Base-by-base conservation (phyloP, 2,113 vertebrate genomes). In the Dunckerocampus dactyliophorus region DNA sequence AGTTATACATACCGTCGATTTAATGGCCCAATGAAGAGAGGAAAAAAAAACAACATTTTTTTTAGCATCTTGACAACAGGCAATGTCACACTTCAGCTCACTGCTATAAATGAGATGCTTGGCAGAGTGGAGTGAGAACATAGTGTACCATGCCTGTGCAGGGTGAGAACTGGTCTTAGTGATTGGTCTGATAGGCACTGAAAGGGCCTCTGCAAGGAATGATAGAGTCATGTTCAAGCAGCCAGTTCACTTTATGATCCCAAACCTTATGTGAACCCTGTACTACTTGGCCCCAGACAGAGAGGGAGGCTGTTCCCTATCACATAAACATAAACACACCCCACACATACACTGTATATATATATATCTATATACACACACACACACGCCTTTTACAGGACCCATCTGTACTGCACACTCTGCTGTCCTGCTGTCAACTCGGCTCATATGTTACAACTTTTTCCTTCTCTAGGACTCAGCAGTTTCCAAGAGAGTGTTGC, bases 401-500 rank as follows among this genome's bases (percentile, higher is more conserved):
- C 73, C 82, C 85, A 88, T 88, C 85, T 88, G 85, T 78, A 82
- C 15, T 48, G 64, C 85, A 85, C 77, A 83, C 81, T 62, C 69
- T 47, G 54, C 21, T 42, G 34, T 56, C 52, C 79, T 58, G 72
- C 77, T 80, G 84, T 86, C 76, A 63, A 63, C 72, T 75, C 75
- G 24, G 50, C 59, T 77, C 67, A 62, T 56, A 66, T 54, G 43
- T 62, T 74, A 59, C 65, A 65, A 77, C 69, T 80, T 78, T 75
- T 47, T 63, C 61, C 66, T 74, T 83, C 80, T 67, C 63, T 75
- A 92, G 91, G 90, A 74, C 89, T 92, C 78, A 92, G 88, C 88
- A 90, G 84, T 85, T 91, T 92, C 79, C 91, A 92, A 75, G 89
- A 92, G 85, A 92, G 90, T 19, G 90, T 92, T 62, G 91, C 91